These are phyloP conservation scores for Physocephala rufipes DNA, from an alignment of 2,888 invertebrate species.

Conservation along the genomic window DNA sequence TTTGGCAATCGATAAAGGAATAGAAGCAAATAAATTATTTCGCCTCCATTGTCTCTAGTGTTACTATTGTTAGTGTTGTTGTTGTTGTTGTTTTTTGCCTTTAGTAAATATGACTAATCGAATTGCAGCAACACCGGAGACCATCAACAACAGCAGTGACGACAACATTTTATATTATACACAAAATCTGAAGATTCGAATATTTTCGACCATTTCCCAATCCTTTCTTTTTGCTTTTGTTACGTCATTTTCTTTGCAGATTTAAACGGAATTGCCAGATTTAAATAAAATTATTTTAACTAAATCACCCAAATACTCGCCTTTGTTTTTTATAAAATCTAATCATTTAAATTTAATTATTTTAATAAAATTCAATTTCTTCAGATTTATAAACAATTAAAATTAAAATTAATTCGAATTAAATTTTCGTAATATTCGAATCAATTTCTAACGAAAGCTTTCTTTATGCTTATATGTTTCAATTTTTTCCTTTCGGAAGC, in stretches of 20 bases:
- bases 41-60: neutral
- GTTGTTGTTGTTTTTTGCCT: conserved; percentile 23
- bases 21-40: neutral
- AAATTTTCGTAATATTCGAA: too few relatives aligned
- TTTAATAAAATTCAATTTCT: neutral
- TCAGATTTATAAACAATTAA: neutral
- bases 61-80: conserved; percentile 15
- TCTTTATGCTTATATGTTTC: too few relatives aligned
- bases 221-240: neutral
- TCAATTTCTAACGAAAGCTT: too few relatives aligned
- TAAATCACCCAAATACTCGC: neutral
- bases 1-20: conserved; percentile 18
- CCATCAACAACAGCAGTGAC: neutral
- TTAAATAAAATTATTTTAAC: neutral
- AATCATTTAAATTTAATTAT: neutral
- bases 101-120: conserved; percentile 35
- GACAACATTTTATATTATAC: conserved; percentile 1
- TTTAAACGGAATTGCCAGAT: neutral
- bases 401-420: too few relatives aligned
- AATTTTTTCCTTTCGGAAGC: too few relatives aligned
- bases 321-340: neutral
- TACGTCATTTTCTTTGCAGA: neutral
- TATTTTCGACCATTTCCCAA: neutral
- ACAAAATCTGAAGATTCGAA: conserved; percentile 13
- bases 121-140: conserved; percentile 13